Evolutionary conservation across 2,797 vertebrate species (phyloP), one percentile per base, ranked within the genome.

Genomic region (Takifugu rubripes): DNA sequence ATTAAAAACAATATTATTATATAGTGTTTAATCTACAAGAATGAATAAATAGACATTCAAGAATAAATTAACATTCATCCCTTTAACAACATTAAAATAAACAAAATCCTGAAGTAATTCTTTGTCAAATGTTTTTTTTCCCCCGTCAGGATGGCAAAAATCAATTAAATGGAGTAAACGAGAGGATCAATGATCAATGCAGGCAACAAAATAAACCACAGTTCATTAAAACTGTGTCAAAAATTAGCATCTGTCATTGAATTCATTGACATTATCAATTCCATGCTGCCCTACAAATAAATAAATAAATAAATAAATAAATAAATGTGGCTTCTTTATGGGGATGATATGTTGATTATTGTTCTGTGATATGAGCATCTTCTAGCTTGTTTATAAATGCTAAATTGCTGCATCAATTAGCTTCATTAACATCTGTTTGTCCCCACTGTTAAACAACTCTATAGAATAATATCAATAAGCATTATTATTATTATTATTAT

Each of bases 341-440:
- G 24, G 55, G 62, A 29, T 9, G 5, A 33, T 24, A 36, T 12
- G 59, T 66, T 69, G 33, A 65, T 72, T 70, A 70, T 1, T 7
- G 48, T 59, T 54, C 25, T 61, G 46, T 72, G 60, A 66, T 69
- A 68, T 68, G 36, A 65, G 52, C 53, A 63, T 64, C 59, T 75
- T 72, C n/a, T 33, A 70, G 49, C 51, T 55, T 61, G 53, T 45
- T 72, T 48, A 21, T 21, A 65, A 47, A 59, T 75, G 54, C 71
- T 21, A 72, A 65, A 77, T 5, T 74, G 64, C 60, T 14, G 36
- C 36, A 12, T 40, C 36, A 3, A 49, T 59, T 40, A 46, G 25
- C 48, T 55, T 56, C 3, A 58, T 68, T 72, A 49, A 64, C 44
- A 50, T 43, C 33, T 1, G 5, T 29, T 45, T 59, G 46, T 17